Conservation (phyloP, 2,888 invertebrate species). For the Phorcus lineatus region DNA sequence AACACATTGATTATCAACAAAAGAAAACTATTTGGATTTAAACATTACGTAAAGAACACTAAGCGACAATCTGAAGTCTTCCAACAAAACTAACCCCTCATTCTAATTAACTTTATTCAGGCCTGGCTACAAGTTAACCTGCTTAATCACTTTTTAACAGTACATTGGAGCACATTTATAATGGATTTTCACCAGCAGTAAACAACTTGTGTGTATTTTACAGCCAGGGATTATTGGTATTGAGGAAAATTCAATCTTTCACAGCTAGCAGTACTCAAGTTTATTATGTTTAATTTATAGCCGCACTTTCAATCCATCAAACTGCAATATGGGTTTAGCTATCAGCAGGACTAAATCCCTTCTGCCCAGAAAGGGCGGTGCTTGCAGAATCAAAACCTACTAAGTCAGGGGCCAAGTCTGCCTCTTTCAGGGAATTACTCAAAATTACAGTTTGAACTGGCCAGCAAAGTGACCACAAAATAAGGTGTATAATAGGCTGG, state of each 20-base stretch:
- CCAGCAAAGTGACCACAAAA: conserved; percentile 8
- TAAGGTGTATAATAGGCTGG: conserved; percentile 10
- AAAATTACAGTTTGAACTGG: not conserved
- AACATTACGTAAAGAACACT: no score
- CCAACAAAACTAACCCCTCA: no score
- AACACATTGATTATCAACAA: no score
- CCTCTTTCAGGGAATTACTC: not conserved
- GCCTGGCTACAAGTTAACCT: no score
- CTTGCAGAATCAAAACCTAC: not conserved
- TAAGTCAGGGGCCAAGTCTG: not conserved
- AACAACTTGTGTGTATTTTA: conserved; percentile 1
- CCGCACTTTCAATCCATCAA: not conserved
- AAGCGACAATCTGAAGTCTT: no score
- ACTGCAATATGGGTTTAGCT: conserved; percentile 8
- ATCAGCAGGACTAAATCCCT: not conserved
- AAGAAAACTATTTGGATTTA: no score
- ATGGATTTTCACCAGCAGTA: not conserved
- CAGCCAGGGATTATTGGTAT: not conserved
- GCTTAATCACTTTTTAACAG: no score
- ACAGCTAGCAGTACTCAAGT: not conserved
- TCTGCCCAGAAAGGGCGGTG: not conserved
- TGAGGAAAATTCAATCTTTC: conserved; percentile 7
- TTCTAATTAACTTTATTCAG: no score
- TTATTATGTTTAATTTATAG: conserved; percentile 16
- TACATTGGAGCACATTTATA: no score